Base-by-base conservation (phyloP, 2,888 invertebrate genomes). In the Coecobrya sp. region DNA sequence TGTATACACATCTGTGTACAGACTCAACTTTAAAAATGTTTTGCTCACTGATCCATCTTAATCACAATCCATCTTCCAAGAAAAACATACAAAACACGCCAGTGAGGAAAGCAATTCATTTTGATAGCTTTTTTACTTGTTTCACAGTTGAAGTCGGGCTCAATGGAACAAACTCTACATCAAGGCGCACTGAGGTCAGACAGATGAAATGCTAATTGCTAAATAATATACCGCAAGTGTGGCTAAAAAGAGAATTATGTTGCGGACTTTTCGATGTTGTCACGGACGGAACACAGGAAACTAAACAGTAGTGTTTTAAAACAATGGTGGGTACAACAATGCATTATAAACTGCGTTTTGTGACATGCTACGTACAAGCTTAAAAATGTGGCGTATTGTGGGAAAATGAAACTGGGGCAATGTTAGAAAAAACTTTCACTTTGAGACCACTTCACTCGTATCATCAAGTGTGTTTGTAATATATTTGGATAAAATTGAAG, bases 51-150 rank as follows among this genome's bases (percentile, higher is more conserved):
- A 91, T 93, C 86, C 86, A 91, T 93, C 91, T 91, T 86, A 93
- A 92, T 93, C 92, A 85, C 92, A 81, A 93, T 93, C 90, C 93
- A 93, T 93, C 92, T 92, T 87, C 89, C 79, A 91, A 91, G 89
- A 89, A 90, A 90, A 90, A 87, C 93, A 86, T 49, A 82, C 87
- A 82, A 70, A 91, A 87, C 42, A 87, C 27, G 65, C 59, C 82
- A 87, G 82, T 73, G 73, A 82, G 27, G 82, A 86, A 91, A 86
- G 68, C 81, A 65, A 86, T 91, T 79, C 73, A 82, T 73, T 84
- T 82, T 91, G 70, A 82, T 73, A 55, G 82, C 76, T 82, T 87
- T 62, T 62, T 19, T 82, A 62, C 59, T 59, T 36, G 55, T n/a
- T 36, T 49, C 55, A 49, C 76, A 59, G 79, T 49, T 25, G 19